A percentile compares a stretch with the other conserved stretches of the same genome.
phyloP scores from a whole-genome alignment of 2,888 invertebrate genomes.

The Ceramica pisi region DNA sequence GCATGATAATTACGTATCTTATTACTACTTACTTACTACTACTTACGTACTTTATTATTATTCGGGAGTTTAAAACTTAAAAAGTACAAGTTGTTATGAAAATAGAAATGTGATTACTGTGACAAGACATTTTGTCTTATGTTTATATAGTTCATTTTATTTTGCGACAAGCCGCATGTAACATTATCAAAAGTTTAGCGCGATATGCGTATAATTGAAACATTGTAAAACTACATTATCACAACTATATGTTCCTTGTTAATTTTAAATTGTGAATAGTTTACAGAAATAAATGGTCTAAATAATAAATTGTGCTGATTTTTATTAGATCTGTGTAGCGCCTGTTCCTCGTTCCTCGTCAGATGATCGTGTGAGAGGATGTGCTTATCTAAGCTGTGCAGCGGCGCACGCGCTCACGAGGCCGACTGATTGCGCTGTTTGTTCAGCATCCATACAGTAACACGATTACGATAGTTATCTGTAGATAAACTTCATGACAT shows the following conservation, averaged over 20 bases:
- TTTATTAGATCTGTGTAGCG: slow-evolving; percentile 20
- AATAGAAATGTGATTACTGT: background rate
- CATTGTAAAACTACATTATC: slow-evolving; percentile 6
- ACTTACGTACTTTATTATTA: slow-evolving; percentile 4
- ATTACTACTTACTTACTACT: too few species aligned
- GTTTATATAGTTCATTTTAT: background rate
- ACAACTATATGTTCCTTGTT: slow-evolving; percentile 20
- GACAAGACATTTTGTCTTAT: background rate
- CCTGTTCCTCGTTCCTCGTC: slow-evolving; percentile 29
- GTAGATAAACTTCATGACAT: too few species aligned
- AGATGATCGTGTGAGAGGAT: slow-evolving; percentile 46
- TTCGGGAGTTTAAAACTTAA: background rate
- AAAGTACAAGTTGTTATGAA: too few species aligned
- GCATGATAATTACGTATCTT: background rate
- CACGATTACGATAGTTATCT: too few species aligned
- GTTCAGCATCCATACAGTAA: background rate
- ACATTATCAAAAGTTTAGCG: background rate
- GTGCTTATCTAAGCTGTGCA: slow-evolving; percentile 35
- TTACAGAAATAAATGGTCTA: slow-evolving; percentile 41
- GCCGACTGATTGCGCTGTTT: background rate
- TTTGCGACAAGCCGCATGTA: background rate
- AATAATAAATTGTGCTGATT: slow-evolving; percentile 20
- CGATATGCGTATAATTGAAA: background rate
- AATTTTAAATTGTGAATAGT: slow-evolving; percentile 32
- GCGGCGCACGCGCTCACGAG: background rate